Conservation (phyloP, 2,888 invertebrate genomes). For the Trachelus stipa region DNA sequence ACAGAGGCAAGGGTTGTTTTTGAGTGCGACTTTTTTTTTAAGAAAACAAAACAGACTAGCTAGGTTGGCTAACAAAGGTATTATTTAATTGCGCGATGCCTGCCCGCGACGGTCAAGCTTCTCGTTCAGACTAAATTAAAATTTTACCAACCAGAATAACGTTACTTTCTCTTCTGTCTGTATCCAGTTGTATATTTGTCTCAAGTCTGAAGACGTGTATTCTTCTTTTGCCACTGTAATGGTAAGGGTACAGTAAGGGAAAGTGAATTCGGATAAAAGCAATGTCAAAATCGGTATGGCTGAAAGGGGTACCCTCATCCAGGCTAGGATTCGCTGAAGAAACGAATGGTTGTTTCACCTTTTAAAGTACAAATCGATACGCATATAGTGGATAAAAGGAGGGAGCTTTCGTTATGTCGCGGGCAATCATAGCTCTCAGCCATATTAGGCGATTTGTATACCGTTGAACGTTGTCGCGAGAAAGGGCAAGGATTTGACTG, state of each 20-base stretch:
- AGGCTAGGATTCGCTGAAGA: conserved; percentile 24
- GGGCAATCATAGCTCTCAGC: conserved; percentile 38
- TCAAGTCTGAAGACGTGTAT: no score
- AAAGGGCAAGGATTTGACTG: conserved; percentile 8
- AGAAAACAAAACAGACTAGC: conserved; percentile 35
- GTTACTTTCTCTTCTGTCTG: no score
- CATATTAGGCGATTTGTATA: conserved; percentile 43
- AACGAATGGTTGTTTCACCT: conserved; percentile 38
- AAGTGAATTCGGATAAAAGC: background rate
- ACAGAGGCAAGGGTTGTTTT: no score
- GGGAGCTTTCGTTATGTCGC: conserved; percentile 15
- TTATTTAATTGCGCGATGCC: conserved; percentile 40
- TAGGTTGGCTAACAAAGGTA: conserved; percentile 47
- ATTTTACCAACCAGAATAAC: no score
- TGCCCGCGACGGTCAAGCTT: background rate
- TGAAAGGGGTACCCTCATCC: conserved; percentile 14
- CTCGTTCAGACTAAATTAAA: no score
- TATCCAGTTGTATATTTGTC: no score
- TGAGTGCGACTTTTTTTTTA: no score
- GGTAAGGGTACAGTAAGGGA: no score
- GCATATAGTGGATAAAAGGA: conserved; percentile 22
- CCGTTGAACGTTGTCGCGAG: conserved; percentile 41
- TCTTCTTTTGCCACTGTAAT: no score
- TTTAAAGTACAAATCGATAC: conserved; percentile 44
- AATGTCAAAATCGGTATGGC: conserved; percentile 13